Conservation (phyloP, 2,888 invertebrate genomes). For the Troides oblongomaculatus region DNA sequence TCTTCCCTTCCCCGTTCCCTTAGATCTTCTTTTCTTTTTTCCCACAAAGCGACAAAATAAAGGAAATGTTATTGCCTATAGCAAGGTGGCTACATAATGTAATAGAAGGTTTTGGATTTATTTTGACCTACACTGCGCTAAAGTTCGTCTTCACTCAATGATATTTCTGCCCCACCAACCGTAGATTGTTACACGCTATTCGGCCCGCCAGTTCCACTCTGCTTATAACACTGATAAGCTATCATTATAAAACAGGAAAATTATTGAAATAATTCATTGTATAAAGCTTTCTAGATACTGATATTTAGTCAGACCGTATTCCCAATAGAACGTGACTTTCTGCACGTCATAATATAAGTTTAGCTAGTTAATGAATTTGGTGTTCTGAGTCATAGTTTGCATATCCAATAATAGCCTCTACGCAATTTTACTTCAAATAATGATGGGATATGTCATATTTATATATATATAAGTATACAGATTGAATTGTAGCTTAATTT, state of each 20-base stretch:
- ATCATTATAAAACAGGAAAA: neutral
- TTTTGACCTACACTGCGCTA: no score
- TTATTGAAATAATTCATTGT: neutral
- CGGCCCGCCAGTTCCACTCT: no score
- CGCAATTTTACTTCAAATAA: conserved; percentile 9
- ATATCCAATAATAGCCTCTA: conserved; percentile 10
- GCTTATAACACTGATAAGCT: no score
- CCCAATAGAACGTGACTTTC: conserved; percentile 1
- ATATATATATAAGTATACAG: neutral
- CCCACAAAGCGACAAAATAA: no score
- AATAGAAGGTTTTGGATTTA: no score
- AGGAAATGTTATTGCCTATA: no score
- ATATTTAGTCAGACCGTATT: neutral
- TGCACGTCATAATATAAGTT: neutral
- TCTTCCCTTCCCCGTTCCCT: no score
- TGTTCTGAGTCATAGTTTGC: conserved; percentile 14
- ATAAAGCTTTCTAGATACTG: neutral
- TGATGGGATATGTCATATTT: neutral
- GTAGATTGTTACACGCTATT: no score
- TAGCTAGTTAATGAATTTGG: conserved; percentile 16
- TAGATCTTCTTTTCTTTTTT: no score
- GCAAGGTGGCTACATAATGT: no score
- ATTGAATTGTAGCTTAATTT: neutral
- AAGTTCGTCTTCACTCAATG: no score
- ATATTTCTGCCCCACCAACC: no score